These are phyloP conservation scores for Limnephilus rhombicus DNA, from an alignment of 2,888 invertebrate genomes.

Conservation along the genomic window DNA sequence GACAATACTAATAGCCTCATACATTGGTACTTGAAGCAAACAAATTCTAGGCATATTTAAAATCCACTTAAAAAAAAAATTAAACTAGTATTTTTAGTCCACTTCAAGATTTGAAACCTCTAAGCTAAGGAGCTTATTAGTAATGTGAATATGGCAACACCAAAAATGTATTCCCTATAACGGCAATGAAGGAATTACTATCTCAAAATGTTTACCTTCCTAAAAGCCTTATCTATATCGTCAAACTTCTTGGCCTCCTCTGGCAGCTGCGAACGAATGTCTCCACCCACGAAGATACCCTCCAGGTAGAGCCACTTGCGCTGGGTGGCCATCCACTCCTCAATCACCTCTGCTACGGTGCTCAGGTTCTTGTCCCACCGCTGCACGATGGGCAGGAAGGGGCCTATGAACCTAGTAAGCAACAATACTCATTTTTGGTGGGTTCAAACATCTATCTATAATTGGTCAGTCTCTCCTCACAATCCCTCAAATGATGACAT, in stretches of 20 bases:
- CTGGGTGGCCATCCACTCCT: constrained; percentile 92
- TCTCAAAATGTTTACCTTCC: constrained; percentile 76
- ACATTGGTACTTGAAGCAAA: not conserved
- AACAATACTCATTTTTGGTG: not conserved
- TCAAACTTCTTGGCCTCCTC: constrained; percentile 95
- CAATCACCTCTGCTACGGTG: constrained; percentile 90
- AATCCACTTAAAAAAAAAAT: not conserved
- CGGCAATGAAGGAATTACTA: no score
- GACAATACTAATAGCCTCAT: not conserved
- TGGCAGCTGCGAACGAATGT: constrained; percentile 90
- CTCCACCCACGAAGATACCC: constrained; percentile 94
- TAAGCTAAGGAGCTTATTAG: not conserved
- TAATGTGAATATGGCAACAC: no score
- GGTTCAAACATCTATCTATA: not conserved
- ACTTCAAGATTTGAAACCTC: no score
- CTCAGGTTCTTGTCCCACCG: constrained; percentile 91
- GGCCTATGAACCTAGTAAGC: constrained; percentile 87
- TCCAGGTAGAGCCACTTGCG: constrained; percentile 95
- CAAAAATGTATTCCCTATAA: no score
- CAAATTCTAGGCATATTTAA: not conserved
- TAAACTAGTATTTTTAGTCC: no score
- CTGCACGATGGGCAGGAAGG: constrained; percentile 89
- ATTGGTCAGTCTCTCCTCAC: no score
- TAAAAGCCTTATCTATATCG: constrained; percentile 89
- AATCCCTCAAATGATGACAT: no score